Conservation (phyloP, 2,888 invertebrate genomes). For the Cosmia pyralina region DNA sequence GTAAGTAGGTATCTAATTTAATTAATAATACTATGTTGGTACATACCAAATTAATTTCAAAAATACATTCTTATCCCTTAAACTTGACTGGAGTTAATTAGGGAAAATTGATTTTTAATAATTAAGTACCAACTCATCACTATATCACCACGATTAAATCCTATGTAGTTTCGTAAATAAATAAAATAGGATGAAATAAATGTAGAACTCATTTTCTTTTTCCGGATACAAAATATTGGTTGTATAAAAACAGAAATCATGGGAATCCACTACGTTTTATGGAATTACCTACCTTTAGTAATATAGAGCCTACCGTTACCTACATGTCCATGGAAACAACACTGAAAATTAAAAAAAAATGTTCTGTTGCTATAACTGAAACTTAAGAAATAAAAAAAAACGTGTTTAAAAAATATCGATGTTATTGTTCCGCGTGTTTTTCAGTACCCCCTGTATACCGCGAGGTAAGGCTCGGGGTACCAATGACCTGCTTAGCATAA, state of each 20-base stretch:
- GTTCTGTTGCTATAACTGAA: neutral
- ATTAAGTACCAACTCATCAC: neutral
- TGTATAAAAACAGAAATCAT: neutral
- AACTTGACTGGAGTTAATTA: neutral
- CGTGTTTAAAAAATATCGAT: slow-evolving; percentile 16
- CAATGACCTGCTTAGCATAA: slow-evolving; percentile 90
- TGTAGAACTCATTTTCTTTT: neutral
- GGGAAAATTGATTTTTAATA: neutral
- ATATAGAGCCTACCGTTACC: too few species aligned
- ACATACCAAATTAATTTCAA: neutral
- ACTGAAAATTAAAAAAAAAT: neutral
- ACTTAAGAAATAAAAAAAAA: neutral
- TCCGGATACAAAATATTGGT: neutral
- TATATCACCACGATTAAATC: neutral
- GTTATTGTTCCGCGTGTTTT: slow-evolving; percentile 58
- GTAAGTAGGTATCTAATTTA: neutral
- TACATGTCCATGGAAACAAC: neutral
- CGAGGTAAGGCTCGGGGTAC: slow-evolving; percentile 85
- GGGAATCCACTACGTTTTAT: neutral
- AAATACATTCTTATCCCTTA: neutral
- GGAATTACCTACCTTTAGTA: too few species aligned
- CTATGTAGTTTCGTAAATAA: neutral
- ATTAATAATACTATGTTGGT: neutral
- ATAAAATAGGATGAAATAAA: neutral
- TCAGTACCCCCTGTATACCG: slow-evolving; percentile 76